A percentile compares a stretch with the other conserved stretches of the same genome.
These are phyloP conservation scores for Drosophila macrospina DNA, from an alignment of 2,888 invertebrate genomes.

Conservation along the genomic window DNA sequence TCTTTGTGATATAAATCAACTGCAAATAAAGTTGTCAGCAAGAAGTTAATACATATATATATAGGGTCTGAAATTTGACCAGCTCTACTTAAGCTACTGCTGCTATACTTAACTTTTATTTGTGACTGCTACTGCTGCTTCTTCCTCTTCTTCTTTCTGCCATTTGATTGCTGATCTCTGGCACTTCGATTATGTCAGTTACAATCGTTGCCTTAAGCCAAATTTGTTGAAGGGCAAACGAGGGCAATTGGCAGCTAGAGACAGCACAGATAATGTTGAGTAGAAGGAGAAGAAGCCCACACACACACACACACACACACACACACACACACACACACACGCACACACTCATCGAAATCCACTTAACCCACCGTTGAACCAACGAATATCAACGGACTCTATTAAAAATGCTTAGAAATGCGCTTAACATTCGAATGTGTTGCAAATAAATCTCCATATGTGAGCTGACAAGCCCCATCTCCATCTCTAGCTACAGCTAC, in stretches of 20 bases:
- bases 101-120: not conserved
- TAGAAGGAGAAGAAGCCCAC: not conserved
- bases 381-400: constrained; percentile 59
- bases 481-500: too few relatives aligned
- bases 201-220: constrained; percentile 53
- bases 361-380: constrained; percentile 51
- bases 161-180: constrained; percentile 56
- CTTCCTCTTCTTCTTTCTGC: not conserved
- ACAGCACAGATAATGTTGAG: not conserved
- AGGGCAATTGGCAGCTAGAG: constrained; percentile 48
- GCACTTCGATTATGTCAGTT: constrained; percentile 57
- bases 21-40: constrained; percentile 47
- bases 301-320: constrained; percentile 2
- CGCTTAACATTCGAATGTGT: constrained; percentile 66
- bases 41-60: constrained; percentile 13
- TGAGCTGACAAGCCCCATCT: constrained; percentile 62
- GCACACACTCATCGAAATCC: constrained; percentile 13
- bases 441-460: constrained; percentile 77
- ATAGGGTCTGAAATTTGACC: constrained; percentile 18
- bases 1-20: constrained; percentile 45
- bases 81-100: constrained; percentile 10
- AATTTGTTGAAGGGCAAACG: constrained; percentile 51
- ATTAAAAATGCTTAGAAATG: constrained; percentile 80
- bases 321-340: constrained; percentile 7
- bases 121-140: not conserved